These are phyloP conservation scores for Bos indicus DNA, from an alignment of 2,113 vertebrate species.

Conservation along the genomic window DNA sequence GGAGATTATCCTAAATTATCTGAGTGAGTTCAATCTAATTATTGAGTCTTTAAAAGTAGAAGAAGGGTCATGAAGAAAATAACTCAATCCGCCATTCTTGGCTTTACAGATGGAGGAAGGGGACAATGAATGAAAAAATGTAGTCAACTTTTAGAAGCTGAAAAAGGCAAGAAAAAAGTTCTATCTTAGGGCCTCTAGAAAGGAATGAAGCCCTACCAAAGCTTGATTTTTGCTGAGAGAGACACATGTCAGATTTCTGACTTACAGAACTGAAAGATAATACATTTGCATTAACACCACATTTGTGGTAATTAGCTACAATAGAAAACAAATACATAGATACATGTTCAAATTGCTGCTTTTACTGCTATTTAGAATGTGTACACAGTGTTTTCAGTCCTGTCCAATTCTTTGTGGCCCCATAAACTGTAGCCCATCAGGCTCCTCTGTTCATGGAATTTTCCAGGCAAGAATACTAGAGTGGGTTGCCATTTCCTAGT, in stretches of 20 bases:
- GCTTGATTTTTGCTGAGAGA: background rate
- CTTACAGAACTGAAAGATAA: background rate
- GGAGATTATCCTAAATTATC: background rate
- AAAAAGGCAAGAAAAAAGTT: background rate
- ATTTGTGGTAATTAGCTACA: background rate
- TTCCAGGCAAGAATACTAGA: background rate
- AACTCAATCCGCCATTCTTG: background rate
- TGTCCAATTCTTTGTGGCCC: background rate
- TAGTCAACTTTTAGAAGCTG: background rate
- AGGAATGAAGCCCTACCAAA: background rate
- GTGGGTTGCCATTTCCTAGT: background rate
- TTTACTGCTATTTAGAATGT: background rate
- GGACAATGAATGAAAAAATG: background rate
- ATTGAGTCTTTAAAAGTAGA: background rate
- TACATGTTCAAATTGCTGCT: background rate
- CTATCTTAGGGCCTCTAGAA: background rate
- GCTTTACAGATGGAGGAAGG: background rate
- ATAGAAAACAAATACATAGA: background rate
- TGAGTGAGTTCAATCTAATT: background rate
- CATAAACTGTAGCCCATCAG: background rate
- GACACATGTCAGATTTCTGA: background rate
- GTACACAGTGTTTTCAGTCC: background rate
- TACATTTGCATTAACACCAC: background rate
- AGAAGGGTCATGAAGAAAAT: background rate
- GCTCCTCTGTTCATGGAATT: background rate